Base-by-base conservation (phyloP, 2,888 invertebrate species). In the Autographa gamma region DNA sequence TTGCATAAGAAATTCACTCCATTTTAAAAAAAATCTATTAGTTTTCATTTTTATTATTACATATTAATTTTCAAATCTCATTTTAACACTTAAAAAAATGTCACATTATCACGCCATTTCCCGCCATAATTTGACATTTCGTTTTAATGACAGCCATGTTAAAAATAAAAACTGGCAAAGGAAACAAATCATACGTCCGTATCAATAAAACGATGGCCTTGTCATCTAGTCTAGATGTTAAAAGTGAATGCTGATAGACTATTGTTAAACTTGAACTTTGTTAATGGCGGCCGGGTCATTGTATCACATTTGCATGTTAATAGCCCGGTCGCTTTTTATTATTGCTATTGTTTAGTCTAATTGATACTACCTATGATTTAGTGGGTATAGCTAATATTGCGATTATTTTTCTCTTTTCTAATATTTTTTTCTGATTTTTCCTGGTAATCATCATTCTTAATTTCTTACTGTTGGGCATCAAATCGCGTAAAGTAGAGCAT, bases 201-300 rank as follows among this genome's bases (percentile, higher is more conserved):
- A 62, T 69, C 41, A 61, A 56, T 68, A 59, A 41, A 77, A 56
- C 60, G 62, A 60, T 66, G 76, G 65, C 83, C 85, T 82, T 84
- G 80, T 77, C 80, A 75, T 67, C 71, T 72, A 76, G 73, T 69
- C 69, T 79, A 68, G 74, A 70, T 76, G 77, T 63, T 80, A 83
- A 80, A 87, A 85, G 85, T 87, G 84, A 85, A 73, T 81, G 81
- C 64, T 74, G 66, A 81, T 79, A 85, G 80, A 80, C 84, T 84
- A 86, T 84, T 85, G 83, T 87, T 87, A 85, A 87, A 89, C 90
- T 90, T 90, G 90, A 91, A 90, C 90, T 86, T 80, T 69, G 76
- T 18, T 77, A 82, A 77, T 77, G 77, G 62, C 68, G 73, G 68
- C 63, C 79, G 80, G 91, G 88, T 89, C 90, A 84, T 81, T 71